Evolutionary conservation across 64 coral and sea anemone species (phyloP), one percentile per base, ranked within the genome.

Genomic region (Stylophora pistillata): DNA sequence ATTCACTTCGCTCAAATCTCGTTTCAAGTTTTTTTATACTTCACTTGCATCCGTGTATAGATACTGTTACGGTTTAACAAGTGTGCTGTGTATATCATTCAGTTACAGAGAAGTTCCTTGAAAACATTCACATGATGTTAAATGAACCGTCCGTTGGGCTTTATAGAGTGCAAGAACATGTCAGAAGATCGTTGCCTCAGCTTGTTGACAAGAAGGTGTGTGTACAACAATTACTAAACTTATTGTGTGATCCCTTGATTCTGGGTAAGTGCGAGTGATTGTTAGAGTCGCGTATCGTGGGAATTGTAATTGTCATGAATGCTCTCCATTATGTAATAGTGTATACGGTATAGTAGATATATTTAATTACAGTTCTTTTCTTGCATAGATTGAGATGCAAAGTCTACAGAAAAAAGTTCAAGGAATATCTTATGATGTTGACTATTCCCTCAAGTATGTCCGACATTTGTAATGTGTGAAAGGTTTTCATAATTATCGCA

Each of bases 371-470:
- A 68, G 28, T 10, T 30, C 12, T 41, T 78, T 83, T 53, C 32
- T 73, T 9, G 15, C 93, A 41, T 58, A 98, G 96, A 77, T 93
- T 72, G 96, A 99, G 88, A 87, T 99, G 78, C 89, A 95, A 79
- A 95, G 77, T 54, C 91, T 90, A 53, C 90, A 95, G 10, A 88
- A 76, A 30, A 85, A 88, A 74, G 66, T 95, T 75, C 74, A 99
- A 74, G 96, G 96, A 17, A 81, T 86, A 85, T 95, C 90, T 73
- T 99, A 99, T 85, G 97, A 99, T 79, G 68, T 95, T 53, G 97
- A 99, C 66, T 99, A 99, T 78, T 99, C 97, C 57, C 88, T 95
- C 16, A 95, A 94, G 97, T 99, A 88, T 73, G 93, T 87, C 56
- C 0, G 10, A 30, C 14, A n/a, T 56, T 58, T 13, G 2, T 81